Evolutionary conservation across 2,113 vertebrate species (phyloP), one percentile per base, ranked within the genome.

Genomic region (Stigmatopora argus): DNA sequence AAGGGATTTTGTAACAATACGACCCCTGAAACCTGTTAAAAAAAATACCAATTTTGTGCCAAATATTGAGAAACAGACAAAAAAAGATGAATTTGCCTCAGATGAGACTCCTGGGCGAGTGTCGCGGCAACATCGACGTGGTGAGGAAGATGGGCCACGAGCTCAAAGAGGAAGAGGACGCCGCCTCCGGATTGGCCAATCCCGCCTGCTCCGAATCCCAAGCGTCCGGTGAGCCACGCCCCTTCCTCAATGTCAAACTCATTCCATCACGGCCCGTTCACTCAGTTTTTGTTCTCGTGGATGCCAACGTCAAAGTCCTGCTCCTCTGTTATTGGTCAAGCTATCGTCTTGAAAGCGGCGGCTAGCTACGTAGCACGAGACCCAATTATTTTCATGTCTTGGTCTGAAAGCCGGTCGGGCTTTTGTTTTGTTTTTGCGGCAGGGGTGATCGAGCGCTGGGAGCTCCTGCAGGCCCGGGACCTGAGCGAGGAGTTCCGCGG

Each of bases 381-480:
- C n/a, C n/a, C n/a, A n/a, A n/a, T n/a, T n/a, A n/a, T n/a, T n/a
- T n/a, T n/a, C n/a, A n/a, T 38, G 35, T 38, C 7, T 38, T 47
- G 3, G 45, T 47, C 45, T 47, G 12, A 17, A 47, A 14, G 12
- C 15, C 14, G 45, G 19, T 4, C 13, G 3, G 18, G 35, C 0
- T n/a, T n/a, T n/a, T n/a, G n/a, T n/a, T n/a, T 31, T 31, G 3
- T 31, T 65, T 53, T 23, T 1, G 23, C 8, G 4, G 13, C 62
- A 99, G 95, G 97, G 65, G 96, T 99, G 84, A 98, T 99, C 60
- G 96, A 98, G 77, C 92, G 96, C 58, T 99, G 96, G 97, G 95
- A 99, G 84, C 91, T 99, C 74, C 91, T 97, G 62, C 95, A 98
- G 87, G 96, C 96, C 44, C 95, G 97, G 86, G 94, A 95, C 23